Evolutionary conservation across 2,797 vertebrate genomes (phyloP).

Genomic region (Diplodus puntazzo): DNA sequence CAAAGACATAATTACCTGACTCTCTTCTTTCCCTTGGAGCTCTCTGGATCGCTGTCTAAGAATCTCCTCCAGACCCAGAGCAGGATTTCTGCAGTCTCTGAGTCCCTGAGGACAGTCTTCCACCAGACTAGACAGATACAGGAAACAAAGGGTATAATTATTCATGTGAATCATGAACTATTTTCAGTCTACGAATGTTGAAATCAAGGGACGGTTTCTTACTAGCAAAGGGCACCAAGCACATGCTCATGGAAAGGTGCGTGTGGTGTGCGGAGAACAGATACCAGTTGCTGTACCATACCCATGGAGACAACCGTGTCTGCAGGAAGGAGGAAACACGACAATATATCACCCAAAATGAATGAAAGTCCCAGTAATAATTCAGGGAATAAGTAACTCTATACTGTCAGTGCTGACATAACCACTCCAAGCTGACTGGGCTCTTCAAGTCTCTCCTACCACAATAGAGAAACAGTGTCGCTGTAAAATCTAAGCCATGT

Average conservation of each 20-base stretch:
- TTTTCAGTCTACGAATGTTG: background rate
- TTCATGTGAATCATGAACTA: background rate
- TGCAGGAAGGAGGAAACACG: constrained; percentile 55
- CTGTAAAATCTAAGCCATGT: background rate
- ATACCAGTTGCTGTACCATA: constrained; percentile 93
- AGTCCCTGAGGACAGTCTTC: constrained; percentile 86
- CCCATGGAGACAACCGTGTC: constrained; percentile 91
- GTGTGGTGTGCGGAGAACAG: constrained; percentile 88
- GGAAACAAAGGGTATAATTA: background rate
- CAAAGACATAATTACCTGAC: constrained; percentile 81
- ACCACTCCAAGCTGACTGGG: background rate
- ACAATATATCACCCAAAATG: background rate
- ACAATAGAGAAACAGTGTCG: too few relatives aligned
- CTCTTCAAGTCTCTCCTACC: background rate
- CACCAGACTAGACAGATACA: constrained; percentile 84
- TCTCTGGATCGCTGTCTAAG: constrained; percentile 85
- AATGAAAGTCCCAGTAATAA: background rate
- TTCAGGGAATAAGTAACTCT: background rate
- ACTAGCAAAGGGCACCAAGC: constrained; percentile 93
- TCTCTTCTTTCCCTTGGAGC: constrained; percentile 88
- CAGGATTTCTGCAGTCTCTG: constrained; percentile 83
- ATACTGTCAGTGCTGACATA: background rate
- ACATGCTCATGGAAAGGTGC: constrained; percentile 92
- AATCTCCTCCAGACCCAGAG: constrained; percentile 89
- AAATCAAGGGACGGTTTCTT: constrained; percentile 27